Evolutionary conservation across 2,797 vertebrate species (phyloP), one percentile per base, ranked within the genome.

Genomic region (Lerista edwardsae): DNA sequence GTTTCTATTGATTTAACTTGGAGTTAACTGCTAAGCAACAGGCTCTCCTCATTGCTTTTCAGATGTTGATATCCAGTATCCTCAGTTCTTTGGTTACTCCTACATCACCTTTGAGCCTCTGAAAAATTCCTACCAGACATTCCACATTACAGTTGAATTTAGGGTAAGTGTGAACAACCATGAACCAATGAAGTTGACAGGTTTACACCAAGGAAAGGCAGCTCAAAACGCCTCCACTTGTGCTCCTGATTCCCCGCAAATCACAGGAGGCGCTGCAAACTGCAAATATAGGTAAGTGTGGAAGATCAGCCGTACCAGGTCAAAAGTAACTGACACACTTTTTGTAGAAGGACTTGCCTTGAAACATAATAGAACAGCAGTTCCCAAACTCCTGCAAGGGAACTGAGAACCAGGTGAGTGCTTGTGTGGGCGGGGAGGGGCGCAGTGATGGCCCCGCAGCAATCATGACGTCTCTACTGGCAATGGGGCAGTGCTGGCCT

Each of bases 81-180:
- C 98, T 69, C 97, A 97, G 92, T 99, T 99, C 90, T 97, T 95
- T 64, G 98, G 98, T 34, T 96, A 97, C 90, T 99, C 98, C 44
- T 98, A 98, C 82, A 95, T 99, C 93, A 98, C 97, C 64, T 98
- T 99, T 95, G 98, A 99, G 90, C 98, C 98, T 1, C 94, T 99
- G 92, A 99, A 98, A 94, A 98, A 98, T 90, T 98, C 98, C 29
- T 98, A 98, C 88, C 98, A 98, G 95, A 97, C 94, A 8, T 98
- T 99, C 94, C 98, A 98, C 90, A 98, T 99, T 93, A 97, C 96
- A 39, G 76, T 99, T 87, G 97, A 99, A 95, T 99, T 99, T 92
- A 98, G 97, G 97, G 98, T 98, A 96, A 96, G 95, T 92, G 84
- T 86, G 74, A 82, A 11, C 29, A 86, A 71, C 76, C 86, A 41